These are phyloP conservation scores for Toxostoma redivivum DNA, from an alignment of 2,113 vertebrate species.

Conservation along the genomic window DNA sequence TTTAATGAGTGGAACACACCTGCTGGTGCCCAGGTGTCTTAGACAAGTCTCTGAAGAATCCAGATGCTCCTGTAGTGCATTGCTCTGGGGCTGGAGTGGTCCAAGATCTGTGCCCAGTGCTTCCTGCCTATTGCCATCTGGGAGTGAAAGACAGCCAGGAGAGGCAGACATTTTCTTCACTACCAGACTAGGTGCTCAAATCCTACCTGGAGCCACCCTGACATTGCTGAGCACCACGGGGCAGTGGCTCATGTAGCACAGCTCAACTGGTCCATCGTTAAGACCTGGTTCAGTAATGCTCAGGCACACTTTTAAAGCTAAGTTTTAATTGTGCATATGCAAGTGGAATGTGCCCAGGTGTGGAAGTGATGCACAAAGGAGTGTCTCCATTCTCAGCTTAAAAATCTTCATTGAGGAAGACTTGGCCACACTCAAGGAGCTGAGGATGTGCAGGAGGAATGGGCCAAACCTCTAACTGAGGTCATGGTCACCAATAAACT, in stretches of 20 bases:
- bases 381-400: not conserved
- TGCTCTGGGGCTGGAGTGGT: accelerated
- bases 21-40: not conserved
- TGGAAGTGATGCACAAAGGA: not conserved
- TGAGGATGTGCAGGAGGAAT: not conserved
- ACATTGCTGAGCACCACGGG: not conserved
- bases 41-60: not conserved
- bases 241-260: not conserved
- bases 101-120: accelerated
- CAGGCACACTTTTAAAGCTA: accelerated
- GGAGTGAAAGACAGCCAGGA: not conserved
- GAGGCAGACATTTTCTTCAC: not conserved
- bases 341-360: not conserved
- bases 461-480: not conserved
- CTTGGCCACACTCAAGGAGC: accelerated
- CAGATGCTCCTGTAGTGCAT: accelerated
- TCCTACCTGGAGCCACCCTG: not conserved
- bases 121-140: not conserved
- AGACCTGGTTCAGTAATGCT: not conserved
- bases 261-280: not conserved
- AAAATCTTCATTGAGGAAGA: not conserved
- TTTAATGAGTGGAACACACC: not conserved
- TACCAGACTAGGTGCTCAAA: not conserved
- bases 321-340: not conserved
- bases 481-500: not conserved